Evolutionary conservation across 2,888 invertebrate genomes (phyloP), one percentile per base, ranked within the genome.

Genomic region (Alentia gelatinosa): DNA sequence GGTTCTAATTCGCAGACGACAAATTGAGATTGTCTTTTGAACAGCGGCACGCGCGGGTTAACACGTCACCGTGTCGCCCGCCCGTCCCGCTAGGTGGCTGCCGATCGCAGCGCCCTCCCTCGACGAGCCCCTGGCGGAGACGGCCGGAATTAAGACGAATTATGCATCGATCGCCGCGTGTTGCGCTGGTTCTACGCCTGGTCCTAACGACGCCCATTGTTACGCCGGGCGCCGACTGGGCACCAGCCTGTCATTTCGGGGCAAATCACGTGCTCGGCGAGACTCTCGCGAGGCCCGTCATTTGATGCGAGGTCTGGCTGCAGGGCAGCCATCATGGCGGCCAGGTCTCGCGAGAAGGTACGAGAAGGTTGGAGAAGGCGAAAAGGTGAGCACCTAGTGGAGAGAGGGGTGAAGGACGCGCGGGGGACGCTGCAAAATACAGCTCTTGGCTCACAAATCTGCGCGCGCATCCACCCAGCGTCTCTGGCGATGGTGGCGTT

Each of bases 11-110:
- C 12, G 79, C 79, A 35, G 79, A 37, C 79, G 79, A 79, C 79
- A 79, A 79, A 79, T 79, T 35, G 79, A 9, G 79, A 79, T 37
- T 79, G 79, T 79, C 79, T 79, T 79, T 79, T 79, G 79, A 79
- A 79, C 37, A 39, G 79, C 7, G 79, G 37, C 37, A 39, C 37
- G 79, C 39, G 79, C 79, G 9, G 39, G 37, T 79, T 79, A 39
- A 79, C 79, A 39, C 79, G 79, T 79, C 79, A 79, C 79, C 79
- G 79, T 74, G 74, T 74, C 74, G 74, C 74, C 74, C 15, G 9
- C 15, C 5, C 39, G 23, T 79, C 39, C 79, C 35, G 79, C 23
- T 35, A 79, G 79, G 79, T 39, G 79, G 63, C 15, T 12, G 19
- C 23, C 79, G 35, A 39, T 3, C 79, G 35, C 33, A 4, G 15